A percentile compares a stretch with the other conserved stretches of the same genome.
Evolutionary conservation across 92 coral and sea anemone genomes (phyloP).

Genomic region (Palythoa caribaeorum): DNA sequence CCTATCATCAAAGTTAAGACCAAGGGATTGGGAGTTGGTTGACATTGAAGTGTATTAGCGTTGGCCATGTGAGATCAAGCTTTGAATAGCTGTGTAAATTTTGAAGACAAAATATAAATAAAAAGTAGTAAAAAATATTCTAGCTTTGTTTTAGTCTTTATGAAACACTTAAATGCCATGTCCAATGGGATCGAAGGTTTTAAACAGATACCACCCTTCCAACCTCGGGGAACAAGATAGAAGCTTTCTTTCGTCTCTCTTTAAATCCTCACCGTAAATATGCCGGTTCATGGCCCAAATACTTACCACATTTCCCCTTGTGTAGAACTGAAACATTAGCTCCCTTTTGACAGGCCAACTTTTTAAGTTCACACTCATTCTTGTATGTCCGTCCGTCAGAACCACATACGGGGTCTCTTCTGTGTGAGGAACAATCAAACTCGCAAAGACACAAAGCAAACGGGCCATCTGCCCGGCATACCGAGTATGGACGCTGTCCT

Average conservation of each 20-base stretch:
- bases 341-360: conserved; percentile 40
- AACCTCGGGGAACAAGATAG: no score
- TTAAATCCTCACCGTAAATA: background rate
- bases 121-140: no score
- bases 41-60: no score
- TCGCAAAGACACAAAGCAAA: conserved; percentile 10
- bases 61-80: background rate
- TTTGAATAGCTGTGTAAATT: no score
- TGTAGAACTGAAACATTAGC: conserved; percentile 22
- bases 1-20: no score
- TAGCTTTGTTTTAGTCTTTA: no score
- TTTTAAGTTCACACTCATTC: conserved; percentile 43
- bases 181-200: no score
- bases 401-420: conserved; percentile 27
- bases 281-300: no score
- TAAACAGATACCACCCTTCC: no score
- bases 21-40: no score
- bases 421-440: conserved; percentile 16
- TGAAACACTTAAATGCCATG: no score
- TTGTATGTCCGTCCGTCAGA: conserved; percentile 25
- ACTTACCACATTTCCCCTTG: conserved; percentile 31
- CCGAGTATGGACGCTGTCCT: conserved; percentile 36
- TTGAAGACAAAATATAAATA: no score
- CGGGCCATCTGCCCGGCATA: conserved; percentile 10
- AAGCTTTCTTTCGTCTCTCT: background rate